These are phyloP conservation scores for Oncorhynchus masou DNA, from an alignment of 2,113 vertebrate species.

Conservation along the genomic window DNA sequence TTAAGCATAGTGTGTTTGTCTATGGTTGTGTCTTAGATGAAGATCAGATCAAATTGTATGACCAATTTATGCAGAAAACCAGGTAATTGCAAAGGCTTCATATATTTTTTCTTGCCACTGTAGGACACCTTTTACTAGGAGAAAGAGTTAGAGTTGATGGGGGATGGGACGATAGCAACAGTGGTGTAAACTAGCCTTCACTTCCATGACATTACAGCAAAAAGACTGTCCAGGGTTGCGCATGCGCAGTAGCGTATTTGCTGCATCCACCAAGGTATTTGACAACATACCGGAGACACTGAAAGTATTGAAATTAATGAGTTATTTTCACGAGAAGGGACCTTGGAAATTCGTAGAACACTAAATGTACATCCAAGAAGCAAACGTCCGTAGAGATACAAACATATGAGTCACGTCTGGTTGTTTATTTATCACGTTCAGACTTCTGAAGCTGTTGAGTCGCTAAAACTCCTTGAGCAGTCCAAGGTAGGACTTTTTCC, in stretches of 20 bases:
- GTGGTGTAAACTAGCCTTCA: constrained; percentile 5
- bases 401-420: not conserved
- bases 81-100: too few relatives aligned
- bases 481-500: constrained; percentile 60
- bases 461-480: constrained; percentile 49
- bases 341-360: not conserved
- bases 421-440: not conserved
- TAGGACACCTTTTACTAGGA: constrained; percentile 46
- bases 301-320: constrained; percentile 19
- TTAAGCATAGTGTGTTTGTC: too few relatives aligned
- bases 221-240: constrained; percentile 24
- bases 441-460: constrained; percentile 23
- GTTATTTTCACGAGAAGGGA: not conserved
- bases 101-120: too few relatives aligned
- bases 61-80: too few relatives aligned
- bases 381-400: not conserved
- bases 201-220: constrained; percentile 30
- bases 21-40: too few relatives aligned
- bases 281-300: constrained; percentile 21
- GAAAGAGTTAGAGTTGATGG: constrained; percentile 4
- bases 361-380: not conserved
- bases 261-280: constrained; percentile 20
- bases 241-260: constrained; percentile 36
- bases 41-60: too few relatives aligned
- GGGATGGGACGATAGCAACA: constrained; percentile 1